Conservation (phyloP, 2,888 invertebrate genomes). For the Drosophila recens region DNA sequence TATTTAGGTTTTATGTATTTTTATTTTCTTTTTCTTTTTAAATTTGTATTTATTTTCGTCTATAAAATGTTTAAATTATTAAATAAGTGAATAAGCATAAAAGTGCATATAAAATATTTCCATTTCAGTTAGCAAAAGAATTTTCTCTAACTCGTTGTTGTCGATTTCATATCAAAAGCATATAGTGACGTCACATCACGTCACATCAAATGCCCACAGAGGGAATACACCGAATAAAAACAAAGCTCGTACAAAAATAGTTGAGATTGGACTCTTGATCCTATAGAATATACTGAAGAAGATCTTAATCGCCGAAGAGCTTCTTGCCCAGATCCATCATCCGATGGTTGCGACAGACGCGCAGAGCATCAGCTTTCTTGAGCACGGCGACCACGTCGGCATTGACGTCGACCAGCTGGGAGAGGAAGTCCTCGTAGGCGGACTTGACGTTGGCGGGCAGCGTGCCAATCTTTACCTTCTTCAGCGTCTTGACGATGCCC, state of each 20-base stretch:
- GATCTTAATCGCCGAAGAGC: conserved; percentile 92
- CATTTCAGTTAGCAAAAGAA: conserved; percentile 33
- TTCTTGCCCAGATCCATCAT: conserved; percentile 96
- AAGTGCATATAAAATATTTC: conserved; percentile 61
- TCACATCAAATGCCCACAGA: conserved; percentile 56
- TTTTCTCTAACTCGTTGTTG: conserved; percentile 20
- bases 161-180: conserved; percentile 39
- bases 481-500: conserved; percentile 92
- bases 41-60: conserved; percentile 39
- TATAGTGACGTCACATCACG: conserved; percentile 46
- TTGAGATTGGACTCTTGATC: conserved; percentile 33
- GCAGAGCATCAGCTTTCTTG: conserved; percentile 93
- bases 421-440: conserved; percentile 95
- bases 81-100: conserved; percentile 58
- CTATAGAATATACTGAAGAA: conserved; percentile 8
- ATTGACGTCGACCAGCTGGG: conserved; percentile 93
- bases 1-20: conserved; percentile 46
- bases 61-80: conserved; percentile 53
- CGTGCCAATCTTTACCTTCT: conserved; percentile 93
- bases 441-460: conserved; percentile 94
- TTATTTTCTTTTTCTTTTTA: conserved; percentile 17
- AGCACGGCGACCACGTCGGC: conserved; percentile 90
- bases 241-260: conserved; percentile 55
- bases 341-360: conserved; percentile 93
- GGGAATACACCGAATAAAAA: conserved; percentile 36